These are phyloP conservation scores for Labia minor DNA, from an alignment of 2,888 invertebrate species.

Conservation along the genomic window DNA sequence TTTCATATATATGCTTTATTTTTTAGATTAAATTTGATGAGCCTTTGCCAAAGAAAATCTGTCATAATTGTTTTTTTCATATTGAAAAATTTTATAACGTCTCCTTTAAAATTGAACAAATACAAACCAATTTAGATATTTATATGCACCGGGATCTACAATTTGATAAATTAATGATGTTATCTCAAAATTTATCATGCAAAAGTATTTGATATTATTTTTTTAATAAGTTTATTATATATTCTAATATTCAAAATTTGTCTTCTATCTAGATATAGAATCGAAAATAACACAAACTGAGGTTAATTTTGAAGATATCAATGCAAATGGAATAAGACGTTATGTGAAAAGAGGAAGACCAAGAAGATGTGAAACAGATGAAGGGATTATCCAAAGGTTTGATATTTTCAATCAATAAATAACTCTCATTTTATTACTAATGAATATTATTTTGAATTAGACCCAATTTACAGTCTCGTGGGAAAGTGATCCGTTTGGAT, in stretches of 20 bases:
- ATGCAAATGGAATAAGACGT: not conserved
- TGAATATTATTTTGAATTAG: not conserved
- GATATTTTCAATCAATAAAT: not conserved
- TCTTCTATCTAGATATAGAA: not conserved
- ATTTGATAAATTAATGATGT: not conserved
- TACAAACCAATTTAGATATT: not conserved
- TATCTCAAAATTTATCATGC: not conserved
- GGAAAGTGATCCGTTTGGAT: not conserved
- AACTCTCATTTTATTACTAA: not conserved
- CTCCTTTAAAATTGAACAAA: not conserved
- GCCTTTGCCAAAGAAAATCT: not conserved
- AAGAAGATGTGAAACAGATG: not conserved
- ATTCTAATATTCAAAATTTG: not conserved
- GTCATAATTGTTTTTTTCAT: not conserved
- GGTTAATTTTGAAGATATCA: not conserved
- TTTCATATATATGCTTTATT: too few species aligned
- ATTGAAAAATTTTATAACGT: constrained; percentile 3
- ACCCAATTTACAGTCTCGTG: not conserved
- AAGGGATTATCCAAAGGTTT: not conserved
- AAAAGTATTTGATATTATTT: not conserved
- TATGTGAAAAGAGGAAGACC: not conserved
- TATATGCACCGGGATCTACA: not conserved
- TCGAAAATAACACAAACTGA: not conserved
- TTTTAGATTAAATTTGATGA: not conserved
- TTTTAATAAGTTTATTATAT: not conserved